Conservation (phyloP, 2,888 invertebrate species). For the Eupithecia pulchellata region DNA sequence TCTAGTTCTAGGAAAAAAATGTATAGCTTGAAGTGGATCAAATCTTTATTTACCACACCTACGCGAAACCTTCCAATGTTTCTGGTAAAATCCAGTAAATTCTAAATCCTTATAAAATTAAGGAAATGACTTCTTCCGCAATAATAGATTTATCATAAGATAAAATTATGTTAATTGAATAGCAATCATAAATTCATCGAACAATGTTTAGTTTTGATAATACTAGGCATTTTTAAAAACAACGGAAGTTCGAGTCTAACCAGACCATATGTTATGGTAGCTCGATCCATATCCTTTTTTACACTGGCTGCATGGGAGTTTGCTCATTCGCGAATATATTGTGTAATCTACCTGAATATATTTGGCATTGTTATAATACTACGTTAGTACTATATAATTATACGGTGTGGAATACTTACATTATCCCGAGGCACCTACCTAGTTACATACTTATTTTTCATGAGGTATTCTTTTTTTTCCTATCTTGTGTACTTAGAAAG, state of each 20-base stretch:
- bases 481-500: neutral
- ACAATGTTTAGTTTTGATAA: too few relatives aligned
- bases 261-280: too few relatives aligned
- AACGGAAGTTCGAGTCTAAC: too few relatives aligned
- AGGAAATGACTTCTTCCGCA: slow-evolving; percentile 46
- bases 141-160: slow-evolving; percentile 30
- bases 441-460: neutral
- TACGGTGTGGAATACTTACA: neutral
- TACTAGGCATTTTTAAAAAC: too few relatives aligned
- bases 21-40: slow-evolving; percentile 4
- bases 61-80: slow-evolving; percentile 44
- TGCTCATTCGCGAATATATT: neutral
- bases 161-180: slow-evolving; percentile 26
- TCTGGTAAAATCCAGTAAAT: slow-evolving; percentile 42
- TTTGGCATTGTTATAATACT: too few relatives aligned
- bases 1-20: neutral
- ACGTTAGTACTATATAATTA: too few relatives aligned
- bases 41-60: slow-evolving; percentile 28
- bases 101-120: slow-evolving; percentile 40
- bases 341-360: neutral
- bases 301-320: neutral
- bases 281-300: neutral
- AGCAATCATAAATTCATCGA: neutral
- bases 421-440: neutral
- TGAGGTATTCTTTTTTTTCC: neutral